phyloP scores from a whole-genome alignment of 2,113 vertebrate species.

The Reinhardtius hippoglossoides region DNA sequence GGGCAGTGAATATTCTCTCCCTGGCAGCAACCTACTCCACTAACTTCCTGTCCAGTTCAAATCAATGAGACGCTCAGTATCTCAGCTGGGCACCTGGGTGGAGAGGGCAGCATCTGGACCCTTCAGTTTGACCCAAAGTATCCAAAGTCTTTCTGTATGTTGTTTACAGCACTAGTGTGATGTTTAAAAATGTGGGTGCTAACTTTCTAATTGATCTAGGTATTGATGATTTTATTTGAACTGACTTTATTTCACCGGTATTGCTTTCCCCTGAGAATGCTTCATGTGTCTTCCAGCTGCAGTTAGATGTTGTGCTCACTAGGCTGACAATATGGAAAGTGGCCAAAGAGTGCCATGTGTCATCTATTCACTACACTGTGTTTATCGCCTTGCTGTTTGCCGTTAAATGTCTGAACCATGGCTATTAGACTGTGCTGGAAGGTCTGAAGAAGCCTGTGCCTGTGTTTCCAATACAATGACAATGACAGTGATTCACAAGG shows the following conservation, averaged over 20 bases:
- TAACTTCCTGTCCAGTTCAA: slow-evolving; percentile 59
- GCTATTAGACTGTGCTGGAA: not conserved
- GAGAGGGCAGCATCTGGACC: slow-evolving; percentile 29
- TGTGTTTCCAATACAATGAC: slow-evolving; percentile 1
- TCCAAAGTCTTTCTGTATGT: not conserved
- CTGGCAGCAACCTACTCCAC: slow-evolving; percentile 19
- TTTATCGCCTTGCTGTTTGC: slow-evolving; percentile 22
- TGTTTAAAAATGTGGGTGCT: not conserved
- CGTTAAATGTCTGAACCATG: not conserved
- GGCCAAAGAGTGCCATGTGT: slow-evolving; percentile 5
- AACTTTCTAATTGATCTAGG: not conserved
- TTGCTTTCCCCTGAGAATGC: not conserved
- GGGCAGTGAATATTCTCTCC: slow-evolving; percentile 31
- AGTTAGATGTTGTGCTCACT: not conserved
- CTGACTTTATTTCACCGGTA: not conserved
- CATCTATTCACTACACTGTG: not conserved
- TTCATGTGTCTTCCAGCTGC: no score
- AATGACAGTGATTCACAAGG: slow-evolving; percentile 5
- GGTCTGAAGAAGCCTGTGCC: not conserved
- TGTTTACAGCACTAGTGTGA: not conserved
- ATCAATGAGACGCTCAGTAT: slow-evolving; percentile 57
- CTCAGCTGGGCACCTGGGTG: slow-evolving; percentile 33
- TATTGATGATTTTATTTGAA: not conserved
- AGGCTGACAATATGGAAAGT: not conserved
- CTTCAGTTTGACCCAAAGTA: slow-evolving; percentile 3